Evolutionary conservation across 2,797 vertebrate genomes (phyloP).

Genomic region (Neoniphon sammara): DNA sequence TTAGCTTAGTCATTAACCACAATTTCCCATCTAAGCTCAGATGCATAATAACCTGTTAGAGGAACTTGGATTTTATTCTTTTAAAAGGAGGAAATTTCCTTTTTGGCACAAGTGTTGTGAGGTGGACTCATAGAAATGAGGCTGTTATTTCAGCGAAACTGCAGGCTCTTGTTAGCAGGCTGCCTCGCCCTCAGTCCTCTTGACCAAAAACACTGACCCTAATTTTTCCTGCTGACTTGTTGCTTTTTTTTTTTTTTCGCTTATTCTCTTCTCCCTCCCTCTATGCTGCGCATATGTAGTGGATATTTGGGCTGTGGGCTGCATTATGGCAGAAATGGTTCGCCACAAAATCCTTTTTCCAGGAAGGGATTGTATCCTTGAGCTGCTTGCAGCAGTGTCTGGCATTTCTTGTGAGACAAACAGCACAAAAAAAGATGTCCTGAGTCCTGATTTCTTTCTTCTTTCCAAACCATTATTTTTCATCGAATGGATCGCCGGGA

Average conservation of each 20-base stretch:
- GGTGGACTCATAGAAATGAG: not conserved
- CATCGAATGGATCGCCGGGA: constrained; percentile 21
- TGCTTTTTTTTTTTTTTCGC: constrained; percentile 85
- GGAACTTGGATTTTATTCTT: no score
- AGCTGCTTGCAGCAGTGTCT: constrained; percentile 87
- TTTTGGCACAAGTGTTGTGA: not conserved
- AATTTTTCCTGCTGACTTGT: constrained; percentile 84
- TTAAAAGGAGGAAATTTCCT: not conserved
- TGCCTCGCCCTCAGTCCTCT: constrained; percentile 28
- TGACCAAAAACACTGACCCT: constrained; percentile 43
- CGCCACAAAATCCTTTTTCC: constrained; percentile 99
- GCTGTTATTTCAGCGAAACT: not conserved
- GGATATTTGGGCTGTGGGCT: constrained; percentile 99
- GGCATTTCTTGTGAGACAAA: constrained; percentile 51
- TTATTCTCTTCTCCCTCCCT: constrained; percentile 80
- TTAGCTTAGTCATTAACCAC: not conserved
- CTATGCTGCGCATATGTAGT: constrained; percentile 92
- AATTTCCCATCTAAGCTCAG: not conserved
- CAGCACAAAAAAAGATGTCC: constrained; percentile 16
- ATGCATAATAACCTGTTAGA: not conserved
- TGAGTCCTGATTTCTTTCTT: constrained; percentile 2
- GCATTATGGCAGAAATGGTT: constrained; percentile 99
- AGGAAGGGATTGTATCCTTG: constrained; percentile 99
- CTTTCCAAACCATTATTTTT: constrained; percentile 21
- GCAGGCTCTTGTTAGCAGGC: constrained; percentile 7